Evolutionary conservation across 2,888 invertebrate genomes (phyloP).

Genomic region (Seladonia tumulorum): DNA sequence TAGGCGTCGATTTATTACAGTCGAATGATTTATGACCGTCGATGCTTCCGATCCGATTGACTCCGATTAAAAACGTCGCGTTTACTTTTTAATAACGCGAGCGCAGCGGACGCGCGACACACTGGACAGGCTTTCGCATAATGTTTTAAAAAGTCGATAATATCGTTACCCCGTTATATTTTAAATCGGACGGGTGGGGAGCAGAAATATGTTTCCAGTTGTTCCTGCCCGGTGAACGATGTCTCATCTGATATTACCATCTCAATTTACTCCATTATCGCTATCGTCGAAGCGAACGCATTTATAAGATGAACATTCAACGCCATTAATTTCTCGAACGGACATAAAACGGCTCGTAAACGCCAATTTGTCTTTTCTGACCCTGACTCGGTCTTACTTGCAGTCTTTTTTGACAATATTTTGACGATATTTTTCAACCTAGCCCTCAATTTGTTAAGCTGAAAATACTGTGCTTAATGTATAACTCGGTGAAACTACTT

Average conservation of each 20-base stretch:
- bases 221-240: background rate
- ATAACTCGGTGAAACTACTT: background rate
- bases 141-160: conserved; percentile 20
- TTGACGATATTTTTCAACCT: background rate
- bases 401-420: background rate
- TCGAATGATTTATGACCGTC: background rate
- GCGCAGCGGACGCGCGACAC: background rate
- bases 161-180: conserved; percentile 6
- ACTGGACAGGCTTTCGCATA: conserved; percentile 16
- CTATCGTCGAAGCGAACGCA: background rate
- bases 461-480: background rate
- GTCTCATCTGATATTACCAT: background rate
- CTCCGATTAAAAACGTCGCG: background rate
- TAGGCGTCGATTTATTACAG: conserved; percentile 18
- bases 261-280: background rate
- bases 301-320: background rate
- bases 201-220: background rate
- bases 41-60: background rate
- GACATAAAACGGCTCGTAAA: background rate
- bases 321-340: background rate
- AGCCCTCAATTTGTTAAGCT: background rate
- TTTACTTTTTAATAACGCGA: conserved; percentile 8
- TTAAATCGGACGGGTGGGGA: background rate
- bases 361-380: background rate
- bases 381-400: background rate